phyloP scores from a whole-genome alignment of 2,113 vertebrate genomes.

The Grammomys dolichurus region DNA sequence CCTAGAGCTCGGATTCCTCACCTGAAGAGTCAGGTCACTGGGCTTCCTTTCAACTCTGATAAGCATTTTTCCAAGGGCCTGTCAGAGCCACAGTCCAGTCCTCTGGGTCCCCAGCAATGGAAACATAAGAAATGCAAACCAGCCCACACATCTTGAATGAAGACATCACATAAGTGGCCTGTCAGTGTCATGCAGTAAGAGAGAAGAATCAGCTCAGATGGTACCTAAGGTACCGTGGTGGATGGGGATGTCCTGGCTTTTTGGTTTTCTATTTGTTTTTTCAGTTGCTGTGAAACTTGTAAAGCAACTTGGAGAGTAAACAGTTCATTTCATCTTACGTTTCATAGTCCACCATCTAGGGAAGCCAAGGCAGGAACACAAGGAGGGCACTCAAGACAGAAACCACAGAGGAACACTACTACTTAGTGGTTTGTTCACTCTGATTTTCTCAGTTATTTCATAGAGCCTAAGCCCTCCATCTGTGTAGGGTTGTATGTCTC shows the following conservation, averaged over 20 bases:
- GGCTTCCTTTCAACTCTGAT: neutral
- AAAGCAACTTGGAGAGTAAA: neutral
- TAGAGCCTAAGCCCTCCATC: neutral
- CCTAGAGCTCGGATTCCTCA: neutral
- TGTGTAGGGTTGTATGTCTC: neutral
- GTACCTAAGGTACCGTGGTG: accelerated
- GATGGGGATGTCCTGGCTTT: neutral
- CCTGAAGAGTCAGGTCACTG: slow-evolving; percentile 41
- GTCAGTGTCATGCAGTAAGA: neutral
- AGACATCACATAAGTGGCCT: neutral
- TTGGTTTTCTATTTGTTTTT: too few species aligned
- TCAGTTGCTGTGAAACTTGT: neutral
- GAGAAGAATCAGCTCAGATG: neutral
- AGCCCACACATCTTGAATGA: neutral
- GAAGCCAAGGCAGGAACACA: neutral
- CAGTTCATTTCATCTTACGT: neutral
- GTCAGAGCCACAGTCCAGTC: neutral
- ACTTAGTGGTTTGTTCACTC: neutral
- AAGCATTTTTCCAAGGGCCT: neutral
- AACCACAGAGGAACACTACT: neutral
- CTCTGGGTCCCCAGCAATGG: neutral
- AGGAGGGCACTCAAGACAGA: neutral
- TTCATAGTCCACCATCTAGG: neutral
- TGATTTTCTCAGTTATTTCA: neutral
- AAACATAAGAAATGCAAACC: neutral